Evolutionary conservation across 2,797 vertebrate species (phyloP), one percentile per base, ranked within the genome.

Genomic region (Pteronotus mesoamericanus): DNA sequence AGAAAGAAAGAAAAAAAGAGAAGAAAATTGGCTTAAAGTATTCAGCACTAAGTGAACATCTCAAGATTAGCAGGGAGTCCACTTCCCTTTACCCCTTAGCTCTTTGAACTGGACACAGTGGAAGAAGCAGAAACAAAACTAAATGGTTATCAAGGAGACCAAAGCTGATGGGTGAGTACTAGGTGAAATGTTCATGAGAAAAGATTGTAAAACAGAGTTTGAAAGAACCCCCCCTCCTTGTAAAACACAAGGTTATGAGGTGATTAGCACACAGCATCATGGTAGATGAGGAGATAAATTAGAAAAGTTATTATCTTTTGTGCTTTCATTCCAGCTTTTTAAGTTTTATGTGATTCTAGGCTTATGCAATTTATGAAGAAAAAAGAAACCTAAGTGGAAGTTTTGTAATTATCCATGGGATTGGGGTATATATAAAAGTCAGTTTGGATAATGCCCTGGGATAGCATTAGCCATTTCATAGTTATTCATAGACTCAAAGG

Each of bases 41-140:
- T 37, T 92, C 77, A 34, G 68, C 26, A 37, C 75, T 93, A 37
- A 92, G 82, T 11, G 87, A 90, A 37, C 39, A 48, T 90, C 92
- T 96, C 80, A 82, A 94, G 90, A 97, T 94, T 77, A 93, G 88
- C 44, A 90, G 90, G 57, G 2, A 92, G 86, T 95, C 69, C 0
- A 51, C 29, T 89, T 22, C 22, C 1, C 59, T 84, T 12, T 68
- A n/a, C 19, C 46, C 14, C 69, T 91, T 39, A n/a, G 42, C 51
- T 57, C 68, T 93, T 74, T n/a, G 26, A 24, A 66, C 26, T 26
- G 32, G 39, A 32, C 72, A 89, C 24, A 53, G 59, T 34, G 46
- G 77, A 78, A 85, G 69, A 48, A 92, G 91, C 55, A 87, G 64
- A 80, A 87, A 82, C 26, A 79, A 87, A 91, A 78, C 57, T 24